Base-by-base conservation (phyloP, 2,797 vertebrate genomes). In the Knipowitschia caucasica region DNA sequence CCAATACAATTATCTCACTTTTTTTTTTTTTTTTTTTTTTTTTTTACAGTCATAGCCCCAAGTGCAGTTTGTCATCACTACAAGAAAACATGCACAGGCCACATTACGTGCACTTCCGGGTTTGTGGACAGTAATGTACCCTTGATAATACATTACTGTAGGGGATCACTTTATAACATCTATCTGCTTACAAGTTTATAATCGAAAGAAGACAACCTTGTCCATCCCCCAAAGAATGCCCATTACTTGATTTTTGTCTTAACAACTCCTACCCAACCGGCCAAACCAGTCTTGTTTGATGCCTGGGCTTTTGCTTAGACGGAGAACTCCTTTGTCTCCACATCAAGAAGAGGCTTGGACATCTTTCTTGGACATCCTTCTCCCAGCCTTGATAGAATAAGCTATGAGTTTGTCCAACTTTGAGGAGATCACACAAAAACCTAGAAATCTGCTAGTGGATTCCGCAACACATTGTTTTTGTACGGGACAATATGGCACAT, bases 401-500 rank as follows among this genome's bases (percentile, higher is more conserved):
- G 17, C 35, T 4, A 38, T 4, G 35, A 17, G 2, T 36, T 36
- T 8, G 35, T 38, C 35, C 17, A 18, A 38, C 35, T 18, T 17
- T 10, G n/a, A n/a, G n/a, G n/a, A n/a, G n/a, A n/a, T n/a, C n/a
- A n/a, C n/a, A n/a, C n/a, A n/a, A n/a, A n/a, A 18, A 38, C 18
- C 36, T 11, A 12, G 12, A 34, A 39, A 21, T 39, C 18, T 18
- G 36, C 36, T 39, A n/a, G n/a, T n/a, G n/a, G n/a, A n/a, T n/a
- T n/a, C n/a, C n/a, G n/a, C n/a, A n/a, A 27, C 36, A 39, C 36
- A 2, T 11, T 39, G 36, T 45, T 27, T 45, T 10, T 15, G 17
- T 30, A 5, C 27, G 7, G 30, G 46, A 49, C 18, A 49, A 49
- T 33, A 34, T 49, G 46, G 27, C 39, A 59, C 42, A 50, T 59